These are phyloP conservation scores for Mycetomoellerius zeteki DNA, from an alignment of 1,140 invertebrate species.

Conservation along the genomic window DNA sequence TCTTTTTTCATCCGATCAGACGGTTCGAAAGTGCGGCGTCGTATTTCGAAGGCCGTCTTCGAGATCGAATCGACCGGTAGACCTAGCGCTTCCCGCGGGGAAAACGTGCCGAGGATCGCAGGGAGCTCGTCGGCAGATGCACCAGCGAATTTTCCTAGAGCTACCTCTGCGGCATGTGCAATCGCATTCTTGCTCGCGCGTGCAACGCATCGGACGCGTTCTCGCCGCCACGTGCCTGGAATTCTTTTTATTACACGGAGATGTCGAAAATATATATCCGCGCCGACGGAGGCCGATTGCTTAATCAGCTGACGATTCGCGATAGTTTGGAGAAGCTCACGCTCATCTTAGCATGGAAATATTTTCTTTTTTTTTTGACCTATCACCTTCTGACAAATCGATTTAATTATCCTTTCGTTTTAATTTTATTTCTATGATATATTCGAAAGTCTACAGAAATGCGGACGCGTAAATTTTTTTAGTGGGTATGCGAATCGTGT, in stretches of 20 bases:
- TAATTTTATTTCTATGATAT: neutral
- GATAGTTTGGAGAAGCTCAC: constrained; percentile 32
- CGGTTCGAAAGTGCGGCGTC: constrained; percentile 37
- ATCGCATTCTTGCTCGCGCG: constrained; percentile 50
- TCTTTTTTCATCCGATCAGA: constrained; percentile 14
- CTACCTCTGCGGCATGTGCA: neutral
- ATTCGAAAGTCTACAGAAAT: neutral
- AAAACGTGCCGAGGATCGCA: constrained; percentile 14
- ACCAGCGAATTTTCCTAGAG: constrained; percentile 21
- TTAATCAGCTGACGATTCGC: constrained; percentile 38
- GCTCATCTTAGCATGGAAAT: neutral
- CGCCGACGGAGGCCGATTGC: constrained; percentile 42
- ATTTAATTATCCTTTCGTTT: constrained; percentile 15
- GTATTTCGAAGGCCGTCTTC: constrained; percentile 45
- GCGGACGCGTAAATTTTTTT: neutral
- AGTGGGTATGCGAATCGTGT: neutral
- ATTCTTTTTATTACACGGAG: constrained; percentile 29
- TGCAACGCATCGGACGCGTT: constrained; percentile 37
- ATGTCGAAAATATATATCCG: constrained; percentile 36
- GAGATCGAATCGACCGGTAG: neutral
- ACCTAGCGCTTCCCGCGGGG: neutral
- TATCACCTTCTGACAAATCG: neutral
- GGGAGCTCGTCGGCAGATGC: constrained; percentile 1
- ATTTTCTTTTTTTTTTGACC: neutral
- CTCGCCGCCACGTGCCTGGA: constrained; percentile 38